These are phyloP conservation scores for Acrobasis consociella DNA, from an alignment of 2,888 invertebrate genomes.

Conservation along the genomic window DNA sequence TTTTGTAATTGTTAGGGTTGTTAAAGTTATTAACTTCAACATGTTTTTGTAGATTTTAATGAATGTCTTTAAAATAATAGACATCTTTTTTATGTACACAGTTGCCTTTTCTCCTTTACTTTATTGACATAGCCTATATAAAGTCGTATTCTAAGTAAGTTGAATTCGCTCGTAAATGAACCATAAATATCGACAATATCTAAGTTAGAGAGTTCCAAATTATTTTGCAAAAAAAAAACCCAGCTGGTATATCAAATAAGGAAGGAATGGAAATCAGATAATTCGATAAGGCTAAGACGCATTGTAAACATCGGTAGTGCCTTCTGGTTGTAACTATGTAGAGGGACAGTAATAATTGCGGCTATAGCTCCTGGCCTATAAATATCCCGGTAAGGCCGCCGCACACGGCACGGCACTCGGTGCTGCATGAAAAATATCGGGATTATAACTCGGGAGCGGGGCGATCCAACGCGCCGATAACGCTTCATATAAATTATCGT, in stretches of 20 bases:
- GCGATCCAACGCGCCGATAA: constrained; percentile 76
- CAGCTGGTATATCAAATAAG: no score
- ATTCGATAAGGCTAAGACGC: background rate
- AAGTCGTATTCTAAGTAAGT: no score
- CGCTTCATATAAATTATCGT: constrained; percentile 77
- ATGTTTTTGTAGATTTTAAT: background rate
- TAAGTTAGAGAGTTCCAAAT: no score
- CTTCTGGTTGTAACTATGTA: constrained; percentile 36
- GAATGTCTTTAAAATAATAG: no score
- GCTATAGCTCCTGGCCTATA: constrained; percentile 62
- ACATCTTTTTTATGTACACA: no score
- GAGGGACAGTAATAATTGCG: constrained; percentile 68
- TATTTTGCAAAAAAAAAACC: no score
- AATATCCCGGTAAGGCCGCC: constrained; percentile 59
- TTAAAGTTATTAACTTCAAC: constrained; percentile 22
- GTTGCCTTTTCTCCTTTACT: no score
- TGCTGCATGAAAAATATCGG: constrained; percentile 78
- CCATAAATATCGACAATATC: no score
- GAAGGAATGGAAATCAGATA: background rate
- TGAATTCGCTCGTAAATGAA: no score
- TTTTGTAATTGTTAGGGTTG: constrained; percentile 44
- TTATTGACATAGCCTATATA: no score
- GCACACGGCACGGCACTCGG: constrained; percentile 51
- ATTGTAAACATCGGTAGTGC: constrained; percentile 14
- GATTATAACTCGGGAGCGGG: constrained; percentile 72